phyloP scores from a whole-genome alignment of 2,888 invertebrate genomes.

The Cheilosia impressa region DNA sequence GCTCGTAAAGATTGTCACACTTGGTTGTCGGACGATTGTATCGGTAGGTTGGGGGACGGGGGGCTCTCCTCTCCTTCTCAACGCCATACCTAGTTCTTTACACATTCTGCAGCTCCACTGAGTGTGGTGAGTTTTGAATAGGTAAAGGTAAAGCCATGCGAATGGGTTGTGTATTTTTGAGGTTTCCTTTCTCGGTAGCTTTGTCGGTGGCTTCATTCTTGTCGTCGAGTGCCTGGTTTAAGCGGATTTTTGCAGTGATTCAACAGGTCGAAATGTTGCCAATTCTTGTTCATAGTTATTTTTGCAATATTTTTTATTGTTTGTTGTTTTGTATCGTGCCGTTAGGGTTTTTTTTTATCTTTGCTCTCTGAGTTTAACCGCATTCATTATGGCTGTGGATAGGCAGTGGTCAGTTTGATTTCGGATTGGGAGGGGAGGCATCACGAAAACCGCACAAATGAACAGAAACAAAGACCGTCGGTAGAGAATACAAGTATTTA shows the following conservation, averaged over 20 bases:
- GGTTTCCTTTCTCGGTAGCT: constrained; percentile 50
- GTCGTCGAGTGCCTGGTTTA: constrained; percentile 38
- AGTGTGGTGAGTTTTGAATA: constrained; percentile 60
- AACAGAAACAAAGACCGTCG: constrained; percentile 10
- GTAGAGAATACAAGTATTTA: not conserved
- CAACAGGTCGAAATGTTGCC: constrained; percentile 69
- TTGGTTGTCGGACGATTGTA: not conserved
- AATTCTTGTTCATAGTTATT: not conserved
- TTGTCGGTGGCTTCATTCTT: constrained; percentile 31
- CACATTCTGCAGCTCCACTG: constrained; percentile 12
- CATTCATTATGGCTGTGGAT: constrained; percentile 37
- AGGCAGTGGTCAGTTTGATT: constrained; percentile 42
- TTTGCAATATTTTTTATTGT: constrained; percentile 10
- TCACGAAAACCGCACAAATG: constrained; percentile 50
- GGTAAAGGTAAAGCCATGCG: constrained; percentile 52
- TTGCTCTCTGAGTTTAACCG: constrained; percentile 37
- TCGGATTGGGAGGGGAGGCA: not conserved
- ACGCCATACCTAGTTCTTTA: not conserved
- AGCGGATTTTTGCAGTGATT: constrained; percentile 63
- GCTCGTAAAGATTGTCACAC: constrained; percentile 54
- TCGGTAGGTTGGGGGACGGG: not conserved
- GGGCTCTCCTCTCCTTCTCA: not conserved
- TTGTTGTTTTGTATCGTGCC: constrained; percentile 5
- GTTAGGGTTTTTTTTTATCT: constrained; percentile 13
- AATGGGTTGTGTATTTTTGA: constrained; percentile 57